A percentile compares a stretch with the other conserved stretches of the same genome.
These are phyloP conservation scores for Ophiothrix spiculata DNA, from an alignment of 35 echinoderm and acorn worm genomes.

Conservation along the genomic window DNA sequence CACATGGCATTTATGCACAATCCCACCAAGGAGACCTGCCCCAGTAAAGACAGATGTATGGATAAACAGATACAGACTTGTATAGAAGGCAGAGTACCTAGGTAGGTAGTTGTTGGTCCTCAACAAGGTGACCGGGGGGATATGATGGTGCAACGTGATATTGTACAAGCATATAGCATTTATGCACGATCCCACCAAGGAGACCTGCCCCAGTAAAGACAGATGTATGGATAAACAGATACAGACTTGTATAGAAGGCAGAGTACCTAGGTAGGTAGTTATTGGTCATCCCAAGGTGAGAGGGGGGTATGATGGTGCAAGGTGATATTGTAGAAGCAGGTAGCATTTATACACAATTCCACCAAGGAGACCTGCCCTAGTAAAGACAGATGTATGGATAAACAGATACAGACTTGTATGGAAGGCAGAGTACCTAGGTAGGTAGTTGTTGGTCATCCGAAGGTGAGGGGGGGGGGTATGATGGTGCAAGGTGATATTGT, in stretches of 20 bases:
- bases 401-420: too few species aligned
- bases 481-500: too few species aligned
- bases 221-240: constrained; percentile 60
- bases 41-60: constrained; percentile 35
- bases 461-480: too few species aligned
- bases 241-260: constrained; percentile 23
- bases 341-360: too few species aligned
- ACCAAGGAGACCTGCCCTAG: too few species aligned
- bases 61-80: constrained; percentile 22
- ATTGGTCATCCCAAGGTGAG: too few species aligned
- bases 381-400: too few species aligned
- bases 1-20: constrained; percentile 52
- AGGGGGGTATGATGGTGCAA: too few species aligned
- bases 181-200: constrained; percentile 47
- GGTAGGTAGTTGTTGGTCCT: too few species aligned
- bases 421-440: too few species aligned
- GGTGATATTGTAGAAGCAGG: constrained; percentile 66
- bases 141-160: constrained; percentile 49
- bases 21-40: constrained; percentile 70
- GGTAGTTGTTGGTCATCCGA: constrained; percentile 66
- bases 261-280: constrained; percentile 26
- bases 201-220: constrained; percentile 50
- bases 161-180: constrained; percentile 77
- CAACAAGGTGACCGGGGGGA: too few species aligned
- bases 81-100: constrained; percentile 22